These are phyloP conservation scores for Pollimyrus isidori DNA, from an alignment of 2,113 vertebrate species.

Conservation along the genomic window DNA sequence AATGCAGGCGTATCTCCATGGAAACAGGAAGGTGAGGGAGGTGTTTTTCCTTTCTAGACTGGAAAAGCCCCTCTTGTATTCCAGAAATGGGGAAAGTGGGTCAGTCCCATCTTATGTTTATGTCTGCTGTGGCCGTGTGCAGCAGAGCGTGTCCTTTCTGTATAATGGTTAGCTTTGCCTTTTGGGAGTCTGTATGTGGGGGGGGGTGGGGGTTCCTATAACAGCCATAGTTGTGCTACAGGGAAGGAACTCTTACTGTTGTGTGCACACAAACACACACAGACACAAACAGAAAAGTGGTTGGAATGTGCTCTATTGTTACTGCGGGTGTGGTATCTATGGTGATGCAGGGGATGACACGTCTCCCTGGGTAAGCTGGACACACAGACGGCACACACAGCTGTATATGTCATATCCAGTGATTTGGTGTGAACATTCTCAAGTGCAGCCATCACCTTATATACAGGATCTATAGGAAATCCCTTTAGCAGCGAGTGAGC, in stretches of 20 bases:
- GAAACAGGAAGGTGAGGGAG: not conserved
- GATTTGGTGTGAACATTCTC: not conserved
- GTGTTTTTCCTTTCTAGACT: conserved; percentile 17
- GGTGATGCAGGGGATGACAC: not conserved
- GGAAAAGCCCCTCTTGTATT: conserved; percentile 39
- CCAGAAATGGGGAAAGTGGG: conserved; percentile 37
- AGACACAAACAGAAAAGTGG: not conserved
- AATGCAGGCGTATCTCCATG: not conserved
- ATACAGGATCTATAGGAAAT: not conserved
- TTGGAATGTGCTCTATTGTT: not conserved
- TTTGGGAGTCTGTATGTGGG: not conserved
- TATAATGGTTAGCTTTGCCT: conserved; percentile 24
- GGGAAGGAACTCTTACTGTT: not conserved
- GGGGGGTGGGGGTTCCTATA: not conserved
- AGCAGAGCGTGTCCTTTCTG: conserved; percentile 26
- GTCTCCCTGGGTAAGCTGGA: not conserved
- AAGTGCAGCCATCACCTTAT: not conserved
- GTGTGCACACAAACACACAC: not conserved
- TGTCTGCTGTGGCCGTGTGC: conserved; percentile 37
- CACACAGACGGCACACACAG: not conserved
- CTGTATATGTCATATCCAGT: not conserved
- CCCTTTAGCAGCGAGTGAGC: not conserved
- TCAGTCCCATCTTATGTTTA: conserved; percentile 34
- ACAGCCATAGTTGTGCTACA: not conserved
- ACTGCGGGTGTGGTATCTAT: not conserved